Conservation (phyloP, 92 coral and sea anemone genomes). For the Parazoanthus atlanticus region DNA sequence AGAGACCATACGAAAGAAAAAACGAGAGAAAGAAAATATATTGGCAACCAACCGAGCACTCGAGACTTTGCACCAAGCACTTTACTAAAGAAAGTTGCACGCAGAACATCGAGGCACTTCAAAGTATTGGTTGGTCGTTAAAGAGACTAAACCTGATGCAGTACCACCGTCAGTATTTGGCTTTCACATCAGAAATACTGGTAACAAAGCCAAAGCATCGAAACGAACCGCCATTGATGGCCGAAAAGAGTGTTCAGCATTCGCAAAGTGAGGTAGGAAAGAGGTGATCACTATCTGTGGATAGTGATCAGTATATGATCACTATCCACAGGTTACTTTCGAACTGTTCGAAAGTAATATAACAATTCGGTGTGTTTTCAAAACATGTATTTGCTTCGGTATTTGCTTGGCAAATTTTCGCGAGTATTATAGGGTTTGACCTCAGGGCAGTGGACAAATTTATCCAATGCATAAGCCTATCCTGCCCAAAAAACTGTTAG, state of each 20-base stretch:
- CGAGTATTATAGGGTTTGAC: conserved; percentile 14
- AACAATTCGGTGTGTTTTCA: background rate
- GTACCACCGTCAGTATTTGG: conserved; percentile 46
- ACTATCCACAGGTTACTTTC: background rate
- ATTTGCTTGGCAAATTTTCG: background rate
- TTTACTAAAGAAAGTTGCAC: conserved; percentile 18
- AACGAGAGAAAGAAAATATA: too few species aligned
- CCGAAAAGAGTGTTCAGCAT: conserved; percentile 2
- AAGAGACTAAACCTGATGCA: conserved; percentile 36
- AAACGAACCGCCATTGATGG: conserved; percentile 1
- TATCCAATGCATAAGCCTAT: background rate
- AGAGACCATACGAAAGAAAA: too few species aligned
- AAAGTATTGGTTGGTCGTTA: conserved; percentile 34
- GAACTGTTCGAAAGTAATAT: background rate
- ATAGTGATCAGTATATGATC: too few species aligned
- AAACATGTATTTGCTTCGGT: too few species aligned
- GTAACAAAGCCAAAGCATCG: background rate
- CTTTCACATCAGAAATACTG: conserved; percentile 9
- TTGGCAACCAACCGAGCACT: conserved; percentile 13
- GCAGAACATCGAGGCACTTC: conserved; percentile 3
- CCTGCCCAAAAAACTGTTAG: conserved; percentile 2
- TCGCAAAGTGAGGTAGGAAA: conserved; percentile 14
- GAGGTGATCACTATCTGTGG: too few species aligned
- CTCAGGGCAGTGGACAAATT: background rate
- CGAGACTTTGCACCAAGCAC: conserved; percentile 27